Percentiles rank a stretch among this genome's conserved stretches.
Conservation (phyloP, 2,113 vertebrate genomes). For the Myanophis thanlyinensis region DNA sequence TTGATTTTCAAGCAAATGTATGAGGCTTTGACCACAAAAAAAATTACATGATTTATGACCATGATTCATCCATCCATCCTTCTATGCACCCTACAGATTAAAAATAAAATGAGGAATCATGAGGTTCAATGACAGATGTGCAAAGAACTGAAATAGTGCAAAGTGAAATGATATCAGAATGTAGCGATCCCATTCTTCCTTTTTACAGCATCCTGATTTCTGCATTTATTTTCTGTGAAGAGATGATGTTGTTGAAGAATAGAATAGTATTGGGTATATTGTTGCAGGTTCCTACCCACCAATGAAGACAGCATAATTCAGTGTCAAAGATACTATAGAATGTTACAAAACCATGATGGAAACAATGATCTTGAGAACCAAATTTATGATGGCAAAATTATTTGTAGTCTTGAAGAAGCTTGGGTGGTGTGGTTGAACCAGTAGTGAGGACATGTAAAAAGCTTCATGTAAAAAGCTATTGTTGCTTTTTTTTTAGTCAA, state of each 20-base stretch:
- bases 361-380: not conserved
- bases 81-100: not conserved
- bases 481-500: not conserved
- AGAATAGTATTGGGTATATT: not conserved
- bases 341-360: not conserved
- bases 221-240: not conserved
- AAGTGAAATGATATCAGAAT: not conserved
- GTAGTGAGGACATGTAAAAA: not conserved
- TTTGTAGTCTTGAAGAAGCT: not conserved
- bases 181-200: not conserved
- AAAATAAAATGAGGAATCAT: not conserved
- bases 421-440: not conserved
- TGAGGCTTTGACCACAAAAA: not conserved
- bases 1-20: not conserved
- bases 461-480: not conserved
- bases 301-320: not conserved
- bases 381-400: not conserved
- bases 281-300: not conserved
- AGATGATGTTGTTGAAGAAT: not conserved
- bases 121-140: not conserved
- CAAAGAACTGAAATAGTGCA: not conserved
- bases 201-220: not conserved
- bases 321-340: not conserved
- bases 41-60: not conserved
- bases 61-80: not conserved